Evolutionary conservation across 2,113 vertebrate species (phyloP).

Genomic region (Poicephalus meyeri): DNA sequence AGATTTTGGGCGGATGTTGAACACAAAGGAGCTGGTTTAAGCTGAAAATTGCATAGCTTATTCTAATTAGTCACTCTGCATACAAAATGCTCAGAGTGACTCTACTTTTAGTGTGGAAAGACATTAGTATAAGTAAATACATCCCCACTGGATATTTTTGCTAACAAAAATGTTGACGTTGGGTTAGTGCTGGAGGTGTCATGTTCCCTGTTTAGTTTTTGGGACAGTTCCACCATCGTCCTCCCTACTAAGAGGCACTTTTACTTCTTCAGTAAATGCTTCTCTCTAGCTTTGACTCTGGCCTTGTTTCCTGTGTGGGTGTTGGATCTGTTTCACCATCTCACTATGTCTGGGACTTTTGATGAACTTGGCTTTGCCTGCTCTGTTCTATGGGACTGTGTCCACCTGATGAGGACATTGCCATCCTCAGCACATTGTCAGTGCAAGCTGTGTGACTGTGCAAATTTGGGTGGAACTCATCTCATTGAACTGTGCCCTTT

Average conservation of each 20-base stretch:
- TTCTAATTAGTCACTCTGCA: conserved; percentile 27
- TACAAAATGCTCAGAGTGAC: neutral
- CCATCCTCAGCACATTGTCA: neutral
- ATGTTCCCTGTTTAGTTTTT: neutral
- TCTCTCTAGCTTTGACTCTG: neutral
- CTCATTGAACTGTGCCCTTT: neutral
- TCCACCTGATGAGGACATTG: neutral
- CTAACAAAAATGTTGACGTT: neutral
- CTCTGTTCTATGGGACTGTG: accelerated
- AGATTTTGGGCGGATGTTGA: neutral
- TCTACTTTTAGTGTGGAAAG: neutral
- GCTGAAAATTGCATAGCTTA: conserved; percentile 13
- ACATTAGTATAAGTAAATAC: neutral
- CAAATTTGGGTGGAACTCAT: neutral
- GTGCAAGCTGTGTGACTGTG: neutral
- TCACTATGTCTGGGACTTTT: neutral
- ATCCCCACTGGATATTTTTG: neutral
- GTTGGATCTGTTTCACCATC: neutral
- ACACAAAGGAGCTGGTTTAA: conserved; percentile 16
- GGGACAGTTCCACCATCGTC: neutral
- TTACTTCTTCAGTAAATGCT: neutral
- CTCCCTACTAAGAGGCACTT: neutral
- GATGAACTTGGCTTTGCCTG: neutral
- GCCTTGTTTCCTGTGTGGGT: neutral
- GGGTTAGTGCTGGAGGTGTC: neutral